A percentile compares a stretch with the other conserved stretches of the same genome.
phyloP scores from a whole-genome alignment of 2,888 invertebrate species.

The Epinotia ramella region DNA sequence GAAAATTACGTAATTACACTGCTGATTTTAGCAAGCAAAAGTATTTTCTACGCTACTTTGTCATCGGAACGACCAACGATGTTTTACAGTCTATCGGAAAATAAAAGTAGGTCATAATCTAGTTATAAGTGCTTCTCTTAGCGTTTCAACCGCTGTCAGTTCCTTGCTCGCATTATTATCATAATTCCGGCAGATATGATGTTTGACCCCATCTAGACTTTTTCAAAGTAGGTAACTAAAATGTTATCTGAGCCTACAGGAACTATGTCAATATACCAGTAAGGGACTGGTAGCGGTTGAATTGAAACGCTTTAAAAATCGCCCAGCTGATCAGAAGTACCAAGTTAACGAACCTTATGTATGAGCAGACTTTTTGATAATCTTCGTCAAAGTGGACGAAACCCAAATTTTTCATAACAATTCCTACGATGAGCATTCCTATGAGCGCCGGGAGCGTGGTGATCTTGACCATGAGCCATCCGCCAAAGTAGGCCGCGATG shows the following conservation, averaged over 20 bases:
- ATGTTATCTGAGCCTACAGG: too few species aligned
- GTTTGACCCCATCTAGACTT: too few species aligned
- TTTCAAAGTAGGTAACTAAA: too few species aligned
- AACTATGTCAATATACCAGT: too few species aligned
- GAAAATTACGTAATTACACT: neutral
- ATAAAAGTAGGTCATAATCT: neutral
- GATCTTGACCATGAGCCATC: constrained; percentile 90
- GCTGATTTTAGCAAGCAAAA: neutral
- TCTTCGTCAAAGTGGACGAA: constrained; percentile 89
- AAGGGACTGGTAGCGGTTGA: too few species aligned
- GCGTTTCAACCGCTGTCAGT: too few species aligned
- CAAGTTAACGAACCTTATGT: constrained; percentile 86
- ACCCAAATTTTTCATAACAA: constrained; percentile 89
- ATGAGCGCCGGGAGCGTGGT: constrained; percentile 93
- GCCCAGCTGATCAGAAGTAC: neutral
- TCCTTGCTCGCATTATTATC: too few species aligned
- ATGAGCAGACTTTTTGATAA: constrained; percentile 88
- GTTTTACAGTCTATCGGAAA: neutral
- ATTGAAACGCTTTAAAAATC: too few species aligned
- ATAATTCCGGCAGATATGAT: too few species aligned
- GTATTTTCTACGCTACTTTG: neutral
- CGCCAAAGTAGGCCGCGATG: constrained; percentile 92
- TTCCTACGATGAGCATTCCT: constrained; percentile 94
- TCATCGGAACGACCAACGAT: neutral
- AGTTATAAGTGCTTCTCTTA: too few species aligned